Percentiles rank a stretch among this genome's conserved stretches.
These are phyloP conservation scores for Ceyx cyanopectus DNA, from an alignment of 2,113 vertebrate genomes.

Conservation along the genomic window DNA sequence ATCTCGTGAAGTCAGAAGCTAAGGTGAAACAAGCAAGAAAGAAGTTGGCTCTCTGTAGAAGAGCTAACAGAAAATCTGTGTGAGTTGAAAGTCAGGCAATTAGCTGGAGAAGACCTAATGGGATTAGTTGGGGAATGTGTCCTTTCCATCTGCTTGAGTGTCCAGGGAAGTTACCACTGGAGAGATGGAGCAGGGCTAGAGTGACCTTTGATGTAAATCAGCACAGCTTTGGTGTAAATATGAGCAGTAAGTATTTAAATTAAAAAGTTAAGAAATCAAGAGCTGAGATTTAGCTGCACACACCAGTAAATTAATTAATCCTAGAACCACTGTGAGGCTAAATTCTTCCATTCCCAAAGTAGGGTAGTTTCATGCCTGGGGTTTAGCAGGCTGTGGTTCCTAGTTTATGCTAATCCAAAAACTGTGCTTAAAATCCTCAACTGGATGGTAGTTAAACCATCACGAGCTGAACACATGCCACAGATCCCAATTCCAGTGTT, in stretches of 20 bases:
- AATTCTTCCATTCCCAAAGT: background rate
- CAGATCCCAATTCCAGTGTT: background rate
- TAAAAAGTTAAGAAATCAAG: background rate
- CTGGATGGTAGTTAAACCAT: background rate
- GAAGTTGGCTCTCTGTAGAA: background rate
- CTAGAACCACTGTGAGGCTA: background rate
- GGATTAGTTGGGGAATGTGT: background rate
- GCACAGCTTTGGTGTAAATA: background rate
- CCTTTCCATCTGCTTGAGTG: background rate
- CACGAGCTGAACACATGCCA: background rate
- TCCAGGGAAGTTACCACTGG: background rate
- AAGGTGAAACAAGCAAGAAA: background rate
- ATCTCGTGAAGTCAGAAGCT: background rate
- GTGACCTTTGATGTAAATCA: background rate
- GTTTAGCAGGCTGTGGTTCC: background rate
- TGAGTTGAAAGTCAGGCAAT: background rate
- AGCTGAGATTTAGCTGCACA: background rate
- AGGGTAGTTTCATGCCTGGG: accelerated
- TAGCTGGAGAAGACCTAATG: background rate
- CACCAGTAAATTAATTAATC: background rate
- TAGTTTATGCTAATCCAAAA: background rate
- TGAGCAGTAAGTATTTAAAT: background rate
- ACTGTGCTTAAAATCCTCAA: background rate
- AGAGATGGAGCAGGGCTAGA: background rate
- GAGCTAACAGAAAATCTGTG: background rate